A percentile compares a stretch with the other conserved stretches of the same genome.
Conservation (phyloP, 1,140 invertebrate genomes). For the Pseudobourletiella spinata region DNA sequence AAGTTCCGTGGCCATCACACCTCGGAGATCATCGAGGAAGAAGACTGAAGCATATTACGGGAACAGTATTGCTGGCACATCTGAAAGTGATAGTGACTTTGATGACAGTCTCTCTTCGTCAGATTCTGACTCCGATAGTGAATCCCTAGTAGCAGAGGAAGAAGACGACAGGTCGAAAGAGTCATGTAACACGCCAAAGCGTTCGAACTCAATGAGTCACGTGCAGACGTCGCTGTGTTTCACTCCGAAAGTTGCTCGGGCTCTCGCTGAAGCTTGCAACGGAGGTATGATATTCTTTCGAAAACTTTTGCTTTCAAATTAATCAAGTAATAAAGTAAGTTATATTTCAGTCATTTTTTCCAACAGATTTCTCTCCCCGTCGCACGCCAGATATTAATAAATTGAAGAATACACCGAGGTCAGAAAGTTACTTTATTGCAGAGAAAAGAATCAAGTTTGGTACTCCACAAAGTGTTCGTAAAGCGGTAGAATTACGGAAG, state of each 20-base stretch:
- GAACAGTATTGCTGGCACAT: background rate
- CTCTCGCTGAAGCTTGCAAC: no score
- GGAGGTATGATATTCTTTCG: no score
- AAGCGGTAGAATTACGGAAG: slow-evolving; percentile 19
- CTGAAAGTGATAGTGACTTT: background rate
- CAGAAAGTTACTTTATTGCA: slow-evolving; percentile 20
- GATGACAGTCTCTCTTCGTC: background rate
- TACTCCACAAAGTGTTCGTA: slow-evolving; percentile 20
- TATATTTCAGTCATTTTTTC: background rate
- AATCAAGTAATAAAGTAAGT: background rate
- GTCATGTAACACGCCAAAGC: no score
- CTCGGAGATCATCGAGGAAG: no score
- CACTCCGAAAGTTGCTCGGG: no score
- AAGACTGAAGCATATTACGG: background rate
- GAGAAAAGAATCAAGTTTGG: slow-evolving; percentile 32
- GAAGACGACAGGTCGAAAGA: background rate
- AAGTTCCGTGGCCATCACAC: no score
- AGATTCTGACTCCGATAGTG: background rate
- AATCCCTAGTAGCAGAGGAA: background rate
- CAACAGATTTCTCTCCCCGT: background rate
- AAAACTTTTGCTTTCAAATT: background rate
- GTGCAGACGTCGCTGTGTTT: no score
- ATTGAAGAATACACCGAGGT: slow-evolving; percentile 1
- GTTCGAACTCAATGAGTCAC: background rate
- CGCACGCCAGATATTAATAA: background rate